phyloP scores from a whole-genome alignment of 2,888 invertebrate genomes.

The Rhorus exstirpatorius region DNA sequence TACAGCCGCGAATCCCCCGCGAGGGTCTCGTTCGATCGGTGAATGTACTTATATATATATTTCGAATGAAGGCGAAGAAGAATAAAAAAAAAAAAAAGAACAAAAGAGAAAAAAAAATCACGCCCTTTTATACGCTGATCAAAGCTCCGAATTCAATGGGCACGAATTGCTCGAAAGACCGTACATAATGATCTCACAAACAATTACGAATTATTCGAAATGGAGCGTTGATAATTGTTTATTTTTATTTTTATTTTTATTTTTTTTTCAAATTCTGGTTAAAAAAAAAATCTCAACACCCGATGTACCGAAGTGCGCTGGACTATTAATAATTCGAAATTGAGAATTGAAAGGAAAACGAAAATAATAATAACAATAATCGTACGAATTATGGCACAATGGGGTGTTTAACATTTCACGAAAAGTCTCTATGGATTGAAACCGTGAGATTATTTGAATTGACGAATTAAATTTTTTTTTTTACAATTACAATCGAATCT shows the following conservation, averaged over 20 bases:
- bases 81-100: constrained; percentile 37
- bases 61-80: too few relatives aligned
- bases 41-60: constrained; percentile 63
- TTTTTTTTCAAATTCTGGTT: background rate
- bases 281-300: constrained; percentile 13
- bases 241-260: constrained; percentile 8
- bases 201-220: constrained; percentile 10
- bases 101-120: constrained; percentile 22
- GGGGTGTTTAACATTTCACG: too few relatives aligned
- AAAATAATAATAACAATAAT: background rate
- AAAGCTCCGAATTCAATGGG: constrained; percentile 22
- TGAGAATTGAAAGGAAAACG: background rate
- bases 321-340: background rate
- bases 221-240: constrained; percentile 5
- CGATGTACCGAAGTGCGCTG: constrained; percentile 36
- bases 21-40: constrained; percentile 55
- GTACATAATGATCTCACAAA: constrained; percentile 45
- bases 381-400: background rate
- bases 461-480: background rate
- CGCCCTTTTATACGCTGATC: background rate
- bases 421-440: too few relatives aligned
- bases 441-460: too few relatives aligned
- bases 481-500: too few relatives aligned
- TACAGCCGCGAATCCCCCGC: too few relatives aligned
- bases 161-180: constrained; percentile 27